A percentile compares a stretch with the other conserved stretches of the same genome.
Evolutionary conservation across 1,140 invertebrate species (phyloP).

Genomic region (Potamilus streckersoni): DNA sequence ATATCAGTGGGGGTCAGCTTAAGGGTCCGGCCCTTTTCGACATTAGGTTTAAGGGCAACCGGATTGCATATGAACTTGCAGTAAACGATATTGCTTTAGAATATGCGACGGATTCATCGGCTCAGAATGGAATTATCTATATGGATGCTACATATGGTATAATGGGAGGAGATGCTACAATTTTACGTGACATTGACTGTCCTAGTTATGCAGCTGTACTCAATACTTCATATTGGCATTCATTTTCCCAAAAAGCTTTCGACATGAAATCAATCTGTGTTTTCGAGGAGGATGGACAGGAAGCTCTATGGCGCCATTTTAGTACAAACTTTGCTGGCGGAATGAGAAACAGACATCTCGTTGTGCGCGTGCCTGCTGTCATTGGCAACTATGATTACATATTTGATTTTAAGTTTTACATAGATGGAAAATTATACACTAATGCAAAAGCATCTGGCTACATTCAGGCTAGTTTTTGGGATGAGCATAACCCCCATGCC

Average conservation of each 20-base stretch:
- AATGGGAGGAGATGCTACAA: slow-evolving; percentile 17
- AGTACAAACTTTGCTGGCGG: slow-evolving; percentile 13
- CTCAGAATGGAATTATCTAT: slow-evolving; percentile 30
- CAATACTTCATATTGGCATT: slow-evolving; percentile 23
- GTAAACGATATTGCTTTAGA: slow-evolving; percentile 40
- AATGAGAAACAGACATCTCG: slow-evolving; percentile 23
- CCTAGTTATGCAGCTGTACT: slow-evolving; percentile 20
- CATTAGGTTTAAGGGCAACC: slow-evolving; percentile 24
- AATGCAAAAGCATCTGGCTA: slow-evolving; percentile 40
- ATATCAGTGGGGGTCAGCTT: slow-evolving; percentile 23
- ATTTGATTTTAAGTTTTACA: slow-evolving; percentile 37
- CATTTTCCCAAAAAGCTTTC: slow-evolving; percentile 7
- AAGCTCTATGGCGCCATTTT: slow-evolving; percentile 18
- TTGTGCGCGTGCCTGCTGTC: slow-evolving; percentile 12
- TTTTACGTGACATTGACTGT: slow-evolving; percentile 25
- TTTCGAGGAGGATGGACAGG: slow-evolving; percentile 23
- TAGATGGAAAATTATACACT: slow-evolving; percentile 33
- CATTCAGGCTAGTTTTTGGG: slow-evolving; percentile 41
- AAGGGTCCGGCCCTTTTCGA: slow-evolving; percentile 27
- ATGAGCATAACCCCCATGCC: slow-evolving; percentile 14
- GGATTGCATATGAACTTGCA: slow-evolving; percentile 47
- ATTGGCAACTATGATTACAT: slow-evolving; percentile 44
- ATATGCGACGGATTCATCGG: slow-evolving; percentile 23
- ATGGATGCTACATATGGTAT: slow-evolving; percentile 27
- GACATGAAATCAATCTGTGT: slow-evolving; percentile 20